Evolutionary conservation across 2,113 vertebrate species (phyloP), one percentile per base, ranked within the genome.

Genomic region (Ageneiosus marmoratus): DNA sequence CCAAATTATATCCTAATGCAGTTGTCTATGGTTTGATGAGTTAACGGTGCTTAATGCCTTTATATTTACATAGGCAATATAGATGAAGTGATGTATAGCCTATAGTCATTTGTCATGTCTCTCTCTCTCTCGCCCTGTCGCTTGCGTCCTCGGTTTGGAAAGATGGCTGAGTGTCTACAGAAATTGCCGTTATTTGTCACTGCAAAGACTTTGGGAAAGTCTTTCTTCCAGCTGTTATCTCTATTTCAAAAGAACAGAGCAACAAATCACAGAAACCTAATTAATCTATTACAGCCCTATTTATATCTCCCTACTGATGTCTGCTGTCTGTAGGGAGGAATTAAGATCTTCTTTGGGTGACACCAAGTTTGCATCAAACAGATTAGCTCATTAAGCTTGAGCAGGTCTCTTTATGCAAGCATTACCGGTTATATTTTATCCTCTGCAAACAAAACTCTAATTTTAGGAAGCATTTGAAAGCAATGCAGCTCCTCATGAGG

Each of bases 261-360:
- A 79, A 86, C 84, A 81, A 79, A 86, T 88, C 84, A 88, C 37
- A 58, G 46, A 41, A 77, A 82, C 20, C 67, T 50, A 67, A 81
- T 84, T 86, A 81, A 86, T 88, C 82, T 76, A 82, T 84, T 85
- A 86, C 48, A 77, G 58, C 29, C 63, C 87, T 88, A 86, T 88
- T 88, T 84, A 82, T 88, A 84, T 53, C 82, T 10, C 70, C 27
- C 60, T 50, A 27, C 84, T 62, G 77, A 56, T 15, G 51, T 74
- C 81, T 48, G 0, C 73, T 79, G 82, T 76, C 84, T 79, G 60
- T 55, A 41, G 69, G 27, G 82, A 84, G 65, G 67, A 79, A 67
- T 56, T 50, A 77, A 81, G 79, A 75, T 27, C 53, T 84, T 88
- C 84, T 79, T 82, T 34, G 75, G 79, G 41, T 41, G 65, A 85